Evolutionary conservation across 1,140 invertebrate species (phyloP).

Genomic region (Maniola jurtina): DNA sequence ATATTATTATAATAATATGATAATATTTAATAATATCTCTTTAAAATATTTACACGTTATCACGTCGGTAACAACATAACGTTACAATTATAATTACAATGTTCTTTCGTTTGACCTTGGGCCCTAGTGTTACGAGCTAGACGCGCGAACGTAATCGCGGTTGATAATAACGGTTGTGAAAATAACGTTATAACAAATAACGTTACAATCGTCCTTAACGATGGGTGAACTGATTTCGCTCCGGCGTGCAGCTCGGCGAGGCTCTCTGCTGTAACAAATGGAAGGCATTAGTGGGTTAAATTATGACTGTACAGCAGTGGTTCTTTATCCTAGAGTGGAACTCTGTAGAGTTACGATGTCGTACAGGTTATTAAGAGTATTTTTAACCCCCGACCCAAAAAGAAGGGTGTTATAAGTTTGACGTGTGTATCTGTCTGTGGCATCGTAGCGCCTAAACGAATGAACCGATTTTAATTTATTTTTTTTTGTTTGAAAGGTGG

Average conservation of each 20-base stretch:
- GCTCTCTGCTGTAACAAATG: conserved; percentile 69
- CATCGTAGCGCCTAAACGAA: too few relatives aligned
- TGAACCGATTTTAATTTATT: too few relatives aligned
- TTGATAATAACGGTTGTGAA: conserved; percentile 42
- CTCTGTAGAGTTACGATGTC: too few relatives aligned
- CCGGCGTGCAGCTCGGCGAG: conserved; percentile 65
- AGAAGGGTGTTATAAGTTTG: too few relatives aligned
- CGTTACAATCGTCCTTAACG: conserved; percentile 40
- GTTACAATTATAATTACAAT: conserved; percentile 36
- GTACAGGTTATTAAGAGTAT: too few relatives aligned
- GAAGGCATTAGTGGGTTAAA: conserved; percentile 34
- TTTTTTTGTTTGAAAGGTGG: too few relatives aligned
- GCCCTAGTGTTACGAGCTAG: conserved; percentile 38
- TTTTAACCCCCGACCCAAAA: too few relatives aligned
- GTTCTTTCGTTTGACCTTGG: conserved; percentile 41
- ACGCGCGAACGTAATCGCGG: conserved; percentile 40
- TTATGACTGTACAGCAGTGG: neutral
- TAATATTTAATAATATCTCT: conserved; percentile 33
- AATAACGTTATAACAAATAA: conserved; percentile 41
- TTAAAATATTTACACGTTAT: conserved; percentile 54
- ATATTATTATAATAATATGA: conserved; percentile 45
- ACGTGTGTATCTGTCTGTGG: too few relatives aligned
- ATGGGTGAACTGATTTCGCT: conserved; percentile 32
- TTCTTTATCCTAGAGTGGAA: neutral
- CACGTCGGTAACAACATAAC: conserved; percentile 62